Conservation (phyloP, 2,797 vertebrate species). For the Lithobates sylvaticus region DNA sequence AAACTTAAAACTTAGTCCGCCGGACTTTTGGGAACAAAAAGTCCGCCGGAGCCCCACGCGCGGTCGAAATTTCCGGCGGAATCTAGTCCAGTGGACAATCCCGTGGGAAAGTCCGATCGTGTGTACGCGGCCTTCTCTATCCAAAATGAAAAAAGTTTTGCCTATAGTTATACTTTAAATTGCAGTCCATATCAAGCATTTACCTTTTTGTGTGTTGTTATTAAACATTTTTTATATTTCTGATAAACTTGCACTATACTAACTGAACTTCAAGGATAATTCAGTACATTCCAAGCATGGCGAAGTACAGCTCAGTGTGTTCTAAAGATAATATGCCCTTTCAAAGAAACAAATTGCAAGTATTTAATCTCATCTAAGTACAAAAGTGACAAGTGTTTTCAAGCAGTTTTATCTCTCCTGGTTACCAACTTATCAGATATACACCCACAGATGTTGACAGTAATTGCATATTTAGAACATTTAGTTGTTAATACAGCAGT, state of each 20-base stretch:
- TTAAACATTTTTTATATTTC: constrained; percentile 14
- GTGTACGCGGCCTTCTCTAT: too few species aligned
- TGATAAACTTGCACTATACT: neutral
- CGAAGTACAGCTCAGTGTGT: constrained; percentile 29
- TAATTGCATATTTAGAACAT: constrained; percentile 54
- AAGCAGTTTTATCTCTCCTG: constrained; percentile 45
- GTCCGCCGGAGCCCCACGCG: too few species aligned
- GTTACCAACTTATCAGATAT: constrained; percentile 50
- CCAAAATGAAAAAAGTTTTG: too few species aligned
- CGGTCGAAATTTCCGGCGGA: too few species aligned
- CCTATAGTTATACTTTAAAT: too few species aligned
- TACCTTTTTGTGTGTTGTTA: neutral
- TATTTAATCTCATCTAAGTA: constrained; percentile 54
- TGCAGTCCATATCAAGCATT: too few species aligned
- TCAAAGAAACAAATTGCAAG: constrained; percentile 46
- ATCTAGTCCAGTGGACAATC: too few species aligned
- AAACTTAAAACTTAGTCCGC: too few species aligned
- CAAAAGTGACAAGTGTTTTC: constrained; percentile 56
- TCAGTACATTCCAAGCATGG: neutral
- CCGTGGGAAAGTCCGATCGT: too few species aligned
- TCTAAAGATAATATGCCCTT: constrained; percentile 49
- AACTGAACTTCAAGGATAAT: neutral
- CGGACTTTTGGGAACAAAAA: too few species aligned
- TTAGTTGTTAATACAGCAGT: constrained; percentile 41
- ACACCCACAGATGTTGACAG: constrained; percentile 50